These are phyloP conservation scores for Astyanax mexicanus DNA, from an alignment of 2,797 vertebrate species.

Conservation along the genomic window DNA sequence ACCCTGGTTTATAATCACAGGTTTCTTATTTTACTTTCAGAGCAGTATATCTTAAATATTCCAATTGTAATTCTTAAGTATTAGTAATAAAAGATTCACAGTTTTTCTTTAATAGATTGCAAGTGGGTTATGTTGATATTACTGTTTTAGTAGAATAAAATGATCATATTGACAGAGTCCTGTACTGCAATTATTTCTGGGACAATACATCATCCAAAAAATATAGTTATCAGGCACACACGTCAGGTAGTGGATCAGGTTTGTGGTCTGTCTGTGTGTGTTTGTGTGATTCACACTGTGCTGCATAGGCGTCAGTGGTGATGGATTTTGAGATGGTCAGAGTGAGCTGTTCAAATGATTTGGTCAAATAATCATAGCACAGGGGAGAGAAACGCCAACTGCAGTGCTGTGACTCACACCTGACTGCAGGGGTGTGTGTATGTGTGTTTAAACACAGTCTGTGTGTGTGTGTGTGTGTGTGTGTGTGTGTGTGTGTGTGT, in stretches of 20 bases:
- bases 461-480: constrained; percentile 45
- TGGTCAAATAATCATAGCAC: constrained; percentile 69
- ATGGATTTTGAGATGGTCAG: constrained; percentile 41
- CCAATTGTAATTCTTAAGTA: too few species aligned
- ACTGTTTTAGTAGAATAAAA: too few species aligned
- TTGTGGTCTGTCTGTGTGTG: constrained; percentile 37
- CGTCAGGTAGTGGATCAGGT: background rate
- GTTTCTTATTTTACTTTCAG: too few species aligned
- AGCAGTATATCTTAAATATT: too few species aligned
- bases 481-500: constrained; percentile 46
- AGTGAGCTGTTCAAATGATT: constrained; percentile 64
- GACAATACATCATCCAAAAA: too few species aligned
- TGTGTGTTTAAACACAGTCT: constrained; percentile 48
- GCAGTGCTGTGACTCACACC: constrained; percentile 70
- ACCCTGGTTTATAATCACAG: too few species aligned
- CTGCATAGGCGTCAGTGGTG: constrained; percentile 32
- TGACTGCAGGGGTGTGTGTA: constrained; percentile 51
- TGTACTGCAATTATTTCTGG: too few species aligned
- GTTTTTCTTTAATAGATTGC: too few species aligned
- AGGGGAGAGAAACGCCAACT: constrained; percentile 58
- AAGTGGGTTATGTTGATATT: too few species aligned
- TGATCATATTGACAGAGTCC: too few species aligned
- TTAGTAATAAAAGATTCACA: too few species aligned
- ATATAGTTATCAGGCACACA: too few species aligned
- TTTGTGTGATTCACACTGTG: constrained; percentile 25